Conservation (phyloP, 2,113 vertebrate species). For the Siniperca chuatsi region DNA sequence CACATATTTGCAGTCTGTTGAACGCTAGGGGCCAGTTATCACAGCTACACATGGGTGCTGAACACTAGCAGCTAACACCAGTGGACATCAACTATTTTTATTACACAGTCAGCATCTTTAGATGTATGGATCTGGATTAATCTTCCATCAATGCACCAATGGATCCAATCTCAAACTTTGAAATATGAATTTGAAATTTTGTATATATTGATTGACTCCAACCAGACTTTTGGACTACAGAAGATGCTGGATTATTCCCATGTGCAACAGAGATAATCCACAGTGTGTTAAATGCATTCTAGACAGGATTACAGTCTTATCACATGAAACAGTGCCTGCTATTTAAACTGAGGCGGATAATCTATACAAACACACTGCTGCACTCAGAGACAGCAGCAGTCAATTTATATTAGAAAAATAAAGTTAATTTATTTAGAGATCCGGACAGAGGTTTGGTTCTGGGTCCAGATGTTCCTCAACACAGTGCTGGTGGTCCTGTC, state of each 20-base stretch:
- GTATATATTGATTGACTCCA: neutral
- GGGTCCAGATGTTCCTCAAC: constrained; percentile 81
- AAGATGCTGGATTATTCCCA: neutral
- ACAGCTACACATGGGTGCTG: neutral
- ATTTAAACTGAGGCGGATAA: constrained; percentile 2
- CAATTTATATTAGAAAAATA: neutral
- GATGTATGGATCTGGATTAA: constrained; percentile 29
- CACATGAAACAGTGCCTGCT: constrained; percentile 21
- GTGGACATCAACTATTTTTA: constrained; percentile 7
- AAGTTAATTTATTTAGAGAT: neutral
- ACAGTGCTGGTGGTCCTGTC: constrained; percentile 87
- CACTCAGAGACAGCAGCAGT: constrained; percentile 7
- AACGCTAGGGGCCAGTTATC: constrained; percentile 55
- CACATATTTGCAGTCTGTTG: constrained; percentile 39
- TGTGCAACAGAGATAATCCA: constrained; percentile 9
- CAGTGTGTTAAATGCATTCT: constrained; percentile 43
- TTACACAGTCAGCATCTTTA: neutral
- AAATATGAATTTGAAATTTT: neutral
- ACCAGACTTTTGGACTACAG: neutral
- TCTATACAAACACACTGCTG: constrained; percentile 27
- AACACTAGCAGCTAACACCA: constrained; percentile 28
- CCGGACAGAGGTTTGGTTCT: neutral
- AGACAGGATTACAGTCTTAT: constrained; percentile 31
- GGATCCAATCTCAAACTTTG: constrained; percentile 14
- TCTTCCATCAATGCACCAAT: neutral